Base-by-base conservation (phyloP, 2,113 vertebrate species). In the Dasyurus viverrinus region DNA sequence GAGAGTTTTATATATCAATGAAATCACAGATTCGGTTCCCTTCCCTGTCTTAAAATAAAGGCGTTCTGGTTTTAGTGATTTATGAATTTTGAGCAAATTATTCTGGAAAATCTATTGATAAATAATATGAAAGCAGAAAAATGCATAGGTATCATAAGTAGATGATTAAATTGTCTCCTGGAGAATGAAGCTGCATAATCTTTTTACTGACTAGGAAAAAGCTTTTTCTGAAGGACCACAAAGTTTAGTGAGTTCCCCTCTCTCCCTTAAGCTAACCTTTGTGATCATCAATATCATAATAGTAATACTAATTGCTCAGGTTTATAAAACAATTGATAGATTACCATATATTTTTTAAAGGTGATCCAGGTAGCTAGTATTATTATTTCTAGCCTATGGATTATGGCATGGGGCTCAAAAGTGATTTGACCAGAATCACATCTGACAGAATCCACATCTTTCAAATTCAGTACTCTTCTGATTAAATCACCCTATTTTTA, bases 71-170 rank as follows among this genome's bases (percentile, higher is more conserved):
- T 84, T 22, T 84, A 42, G 68, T 22, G 36, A 84, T 23, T 84
- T 84, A 84, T 84, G 3, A 46, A 93, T 90, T n/a, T 93, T 68
- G 91, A 89, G 94, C 89, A 42, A 89, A 84, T 90, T 89, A 46
- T 12, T 84, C 10, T 24, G 60, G 48, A 42, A 89, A 90, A 54
- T 42, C 8, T 46, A 93, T 55, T n/a, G 68, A 91, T 55, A 90
- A 92, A 92, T 42, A 89, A 68, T 95, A 95, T 2, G 46, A 76
- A 96, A 92, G 10, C 16, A 26, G 91, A 93, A 54, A 90, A 94
- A 84, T 53, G 16, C 89, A 46, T 16, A 50, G 25, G 6, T 90
- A 23, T 68, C 16, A 68, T 5, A 68, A 84, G 5, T 19, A 42
- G 25, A 42, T 1, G 16, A 84, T 5, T 42, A 84, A 42, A 6